Evolutionary conservation across 2,797 vertebrate genomes (phyloP).

Genomic region (Poeciliopsis paucimaculata): DNA sequence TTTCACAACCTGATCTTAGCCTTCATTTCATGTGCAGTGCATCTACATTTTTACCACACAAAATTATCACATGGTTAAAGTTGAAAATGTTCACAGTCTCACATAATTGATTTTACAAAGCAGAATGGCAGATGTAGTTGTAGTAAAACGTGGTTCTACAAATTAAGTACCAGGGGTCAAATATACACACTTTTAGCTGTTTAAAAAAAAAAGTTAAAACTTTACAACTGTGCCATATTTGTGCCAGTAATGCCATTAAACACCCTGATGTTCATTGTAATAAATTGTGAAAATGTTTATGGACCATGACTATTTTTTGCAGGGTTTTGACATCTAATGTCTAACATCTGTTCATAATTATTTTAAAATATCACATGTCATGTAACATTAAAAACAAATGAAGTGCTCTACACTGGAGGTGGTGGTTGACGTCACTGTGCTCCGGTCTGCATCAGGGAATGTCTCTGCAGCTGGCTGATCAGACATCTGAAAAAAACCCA

Average conservation of each 20-base stretch:
- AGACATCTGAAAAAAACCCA: constrained; percentile 83
- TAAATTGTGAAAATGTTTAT: neutral
- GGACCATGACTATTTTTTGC: neutral
- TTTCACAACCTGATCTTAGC: neutral
- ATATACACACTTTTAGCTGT: neutral
- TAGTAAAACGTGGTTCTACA: neutral
- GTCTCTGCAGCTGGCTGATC: constrained; percentile 85
- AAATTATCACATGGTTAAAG: neutral
- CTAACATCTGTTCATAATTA: neutral
- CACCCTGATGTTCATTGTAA: neutral
- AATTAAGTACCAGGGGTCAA: neutral
- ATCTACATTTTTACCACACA: neutral
- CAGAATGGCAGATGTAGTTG: neutral
- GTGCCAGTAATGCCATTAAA: neutral
- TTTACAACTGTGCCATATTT: neutral
- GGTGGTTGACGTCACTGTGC: constrained; percentile 87
- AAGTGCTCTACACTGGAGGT: constrained; percentile 86
- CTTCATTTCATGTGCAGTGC: neutral
- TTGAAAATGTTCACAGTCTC: neutral
- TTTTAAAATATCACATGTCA: neutral
- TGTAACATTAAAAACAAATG: neutral
- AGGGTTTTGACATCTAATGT: neutral
- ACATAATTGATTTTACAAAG: neutral
- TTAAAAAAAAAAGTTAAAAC: neutral
- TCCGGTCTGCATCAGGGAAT: constrained; percentile 87